phyloP scores from a whole-genome alignment of 2,113 vertebrate genomes.

The Myocastor coypus region DNA sequence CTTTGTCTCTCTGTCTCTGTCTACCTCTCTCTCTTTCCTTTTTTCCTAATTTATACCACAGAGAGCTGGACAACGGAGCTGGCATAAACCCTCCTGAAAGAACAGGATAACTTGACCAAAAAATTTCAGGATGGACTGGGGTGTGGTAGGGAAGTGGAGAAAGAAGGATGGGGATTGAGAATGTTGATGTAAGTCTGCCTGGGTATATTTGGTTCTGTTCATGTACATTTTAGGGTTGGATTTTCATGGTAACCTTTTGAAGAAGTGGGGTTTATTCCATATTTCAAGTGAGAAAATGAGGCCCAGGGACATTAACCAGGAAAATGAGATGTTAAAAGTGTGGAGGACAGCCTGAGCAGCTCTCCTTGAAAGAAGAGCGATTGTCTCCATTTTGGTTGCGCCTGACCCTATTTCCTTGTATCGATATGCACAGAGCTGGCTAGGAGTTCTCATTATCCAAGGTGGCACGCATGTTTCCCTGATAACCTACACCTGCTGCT shows the following conservation, averaged over 20 bases:
- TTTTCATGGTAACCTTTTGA: neutral
- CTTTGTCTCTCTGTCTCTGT: neutral
- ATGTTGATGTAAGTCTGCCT: neutral
- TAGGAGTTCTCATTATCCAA: no score
- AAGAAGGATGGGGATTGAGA: neutral
- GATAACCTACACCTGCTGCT: no score
- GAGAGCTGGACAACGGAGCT: neutral
- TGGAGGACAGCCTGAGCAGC: no score
- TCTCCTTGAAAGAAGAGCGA: no score
- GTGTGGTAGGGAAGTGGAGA: neutral
- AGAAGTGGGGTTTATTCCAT: neutral
- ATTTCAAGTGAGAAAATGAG: neutral
- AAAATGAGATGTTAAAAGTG: neutral
- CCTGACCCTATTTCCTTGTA: no score
- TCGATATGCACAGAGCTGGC: no score
- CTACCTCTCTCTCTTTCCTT: neutral
- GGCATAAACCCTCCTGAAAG: neutral
- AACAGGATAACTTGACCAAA: neutral
- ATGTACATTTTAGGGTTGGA: neutral
- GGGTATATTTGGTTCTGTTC: neutral
- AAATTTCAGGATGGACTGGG: neutral
- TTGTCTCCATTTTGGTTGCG: no score
- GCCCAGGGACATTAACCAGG: neutral
- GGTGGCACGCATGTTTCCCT: no score
- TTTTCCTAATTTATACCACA: neutral